These are phyloP conservation scores for Diaperis boleti DNA, from an alignment of 2,888 invertebrate genomes.

Conservation along the genomic window DNA sequence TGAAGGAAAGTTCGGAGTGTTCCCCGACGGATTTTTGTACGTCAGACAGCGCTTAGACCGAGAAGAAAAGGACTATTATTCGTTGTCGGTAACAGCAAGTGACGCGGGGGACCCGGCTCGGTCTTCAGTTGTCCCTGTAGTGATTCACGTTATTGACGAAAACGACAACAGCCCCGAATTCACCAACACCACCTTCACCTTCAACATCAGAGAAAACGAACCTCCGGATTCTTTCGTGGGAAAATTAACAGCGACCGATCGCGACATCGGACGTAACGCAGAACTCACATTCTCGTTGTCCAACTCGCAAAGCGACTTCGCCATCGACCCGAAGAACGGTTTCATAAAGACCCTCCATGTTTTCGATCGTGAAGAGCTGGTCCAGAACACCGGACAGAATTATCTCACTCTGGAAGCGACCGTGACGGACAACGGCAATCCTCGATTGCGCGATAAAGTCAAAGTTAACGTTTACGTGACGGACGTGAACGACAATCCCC, in stretches of 20 bases:
- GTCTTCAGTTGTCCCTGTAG: constrained; percentile 89
- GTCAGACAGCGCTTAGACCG: constrained; percentile 88
- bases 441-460: constrained; percentile 84
- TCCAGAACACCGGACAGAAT: constrained; percentile 82
- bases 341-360: constrained; percentile 87
- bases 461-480: constrained; percentile 88
- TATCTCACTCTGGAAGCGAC: constrained; percentile 87
- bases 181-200: constrained; percentile 89
- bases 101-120: constrained; percentile 84
- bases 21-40: constrained; percentile 94
- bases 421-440: constrained; percentile 86
- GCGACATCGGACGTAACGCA: constrained; percentile 91
- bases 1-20: constrained; percentile 91
- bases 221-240: constrained; percentile 92
- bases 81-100: constrained; percentile 84
- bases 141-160: constrained; percentile 94
- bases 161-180: constrained; percentile 97
- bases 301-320: constrained; percentile 82
- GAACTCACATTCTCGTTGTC: constrained; percentile 87
- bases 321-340: constrained; percentile 90
- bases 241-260: constrained; percentile 89
- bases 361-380: constrained; percentile 90
- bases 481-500: constrained; percentile 93
- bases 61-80: constrained; percentile 92
- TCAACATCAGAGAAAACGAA: constrained; percentile 90